These are phyloP conservation scores for Tenthredo distinguenda DNA, from an alignment of 2,888 invertebrate genomes.

Conservation along the genomic window DNA sequence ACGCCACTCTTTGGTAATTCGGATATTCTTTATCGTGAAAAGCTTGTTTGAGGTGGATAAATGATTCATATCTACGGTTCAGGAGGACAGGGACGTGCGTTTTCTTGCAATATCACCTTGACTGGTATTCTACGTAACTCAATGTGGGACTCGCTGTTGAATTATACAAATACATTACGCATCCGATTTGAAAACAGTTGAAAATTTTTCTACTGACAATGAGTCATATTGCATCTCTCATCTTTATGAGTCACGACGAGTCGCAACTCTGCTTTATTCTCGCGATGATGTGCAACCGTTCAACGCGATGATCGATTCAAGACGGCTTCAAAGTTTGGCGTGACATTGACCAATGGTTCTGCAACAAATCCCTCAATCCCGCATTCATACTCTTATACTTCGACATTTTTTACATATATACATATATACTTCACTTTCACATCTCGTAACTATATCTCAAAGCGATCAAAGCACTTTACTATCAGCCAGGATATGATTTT, in stretches of 20 bases:
- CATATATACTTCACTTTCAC: not conserved
- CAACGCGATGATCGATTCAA: not conserved
- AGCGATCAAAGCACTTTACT: not conserved
- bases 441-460: not conserved
- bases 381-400: too few species aligned
- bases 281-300: not conserved
- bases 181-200: not conserved
- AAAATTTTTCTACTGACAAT: not conserved
- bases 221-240: not conserved
- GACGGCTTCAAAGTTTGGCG: not conserved
- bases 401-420: not conserved
- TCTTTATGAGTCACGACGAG: not conserved
- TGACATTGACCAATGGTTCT: too few species aligned
- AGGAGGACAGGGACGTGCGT: not conserved
- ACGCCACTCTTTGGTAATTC: not conserved
- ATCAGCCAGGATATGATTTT: not conserved
- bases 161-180: too few species aligned
- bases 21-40: not conserved
- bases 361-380: too few species aligned
- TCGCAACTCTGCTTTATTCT: not conserved
- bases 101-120: not conserved
- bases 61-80: not conserved
- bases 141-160: not conserved
- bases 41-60: not conserved
- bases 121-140: not conserved